phyloP scores from a whole-genome alignment of 2,113 vertebrate genomes.

The Tachysurus vachellii region DNA sequence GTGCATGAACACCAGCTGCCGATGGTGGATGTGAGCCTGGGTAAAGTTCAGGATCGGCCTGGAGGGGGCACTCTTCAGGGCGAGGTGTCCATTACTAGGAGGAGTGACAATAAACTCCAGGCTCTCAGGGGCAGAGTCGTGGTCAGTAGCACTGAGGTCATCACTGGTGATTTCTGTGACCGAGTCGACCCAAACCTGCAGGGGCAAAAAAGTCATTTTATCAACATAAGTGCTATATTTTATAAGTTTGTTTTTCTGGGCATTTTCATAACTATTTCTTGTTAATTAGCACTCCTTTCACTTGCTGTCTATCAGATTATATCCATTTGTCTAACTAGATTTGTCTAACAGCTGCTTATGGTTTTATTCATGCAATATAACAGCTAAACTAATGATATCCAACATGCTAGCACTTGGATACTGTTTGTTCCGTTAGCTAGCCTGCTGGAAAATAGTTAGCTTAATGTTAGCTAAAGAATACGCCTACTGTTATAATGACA shows the following conservation, averaged over 20 bases:
- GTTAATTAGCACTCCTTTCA: background rate
- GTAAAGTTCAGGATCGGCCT: constrained; percentile 84
- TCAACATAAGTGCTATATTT: background rate
- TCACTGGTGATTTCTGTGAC: constrained; percentile 78
- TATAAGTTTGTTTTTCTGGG: background rate
- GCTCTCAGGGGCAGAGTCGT: constrained; percentile 73
- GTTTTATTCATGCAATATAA: background rate
- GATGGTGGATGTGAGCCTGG: constrained; percentile 75
- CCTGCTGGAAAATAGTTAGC: background rate
- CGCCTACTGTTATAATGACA: background rate
- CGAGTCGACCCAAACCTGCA: constrained; percentile 82
- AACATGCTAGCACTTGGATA: background rate
- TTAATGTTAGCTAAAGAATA: background rate
- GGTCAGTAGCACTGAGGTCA: constrained; percentile 80
- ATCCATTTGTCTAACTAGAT: background rate
- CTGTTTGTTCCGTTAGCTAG: background rate
- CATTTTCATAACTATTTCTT: background rate
- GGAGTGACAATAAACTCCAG: constrained; percentile 80
- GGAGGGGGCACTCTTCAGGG: constrained; percentile 76
- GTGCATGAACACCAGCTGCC: constrained; percentile 82
- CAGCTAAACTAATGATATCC: background rate
- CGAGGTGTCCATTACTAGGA: constrained; percentile 84
- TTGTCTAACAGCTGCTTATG: background rate
- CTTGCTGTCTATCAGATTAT: background rate
- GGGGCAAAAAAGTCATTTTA: background rate